Evolutionary conservation across 2,888 invertebrate genomes (phyloP).

Genomic region (Conomelus anceps): DNA sequence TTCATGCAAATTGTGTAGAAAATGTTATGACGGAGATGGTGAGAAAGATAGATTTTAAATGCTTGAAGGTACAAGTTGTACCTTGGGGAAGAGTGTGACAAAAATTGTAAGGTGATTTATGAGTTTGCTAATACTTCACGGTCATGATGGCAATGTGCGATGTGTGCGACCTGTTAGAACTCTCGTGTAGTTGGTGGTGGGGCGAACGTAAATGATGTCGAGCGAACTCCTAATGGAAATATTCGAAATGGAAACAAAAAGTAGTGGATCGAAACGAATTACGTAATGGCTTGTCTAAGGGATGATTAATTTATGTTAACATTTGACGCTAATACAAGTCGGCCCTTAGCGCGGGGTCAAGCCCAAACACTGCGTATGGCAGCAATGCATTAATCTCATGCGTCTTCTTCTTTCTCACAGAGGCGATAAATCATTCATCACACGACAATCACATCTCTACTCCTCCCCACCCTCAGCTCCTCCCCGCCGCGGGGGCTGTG

Average conservation of each 20-base stretch:
- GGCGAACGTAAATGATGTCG: background rate
- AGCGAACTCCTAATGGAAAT: constrained; percentile 1
- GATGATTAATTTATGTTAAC: constrained; percentile 13
- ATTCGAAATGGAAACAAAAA: constrained; percentile 1
- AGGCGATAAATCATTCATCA: background rate
- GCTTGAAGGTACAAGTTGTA: background rate
- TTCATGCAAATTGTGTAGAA: background rate
- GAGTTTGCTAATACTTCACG: background rate
- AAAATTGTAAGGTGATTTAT: background rate
- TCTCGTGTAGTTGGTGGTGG: too few species aligned
- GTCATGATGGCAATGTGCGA: background rate
- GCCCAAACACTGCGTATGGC: background rate
- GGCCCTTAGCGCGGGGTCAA: background rate
- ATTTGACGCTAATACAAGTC: constrained; percentile 10
- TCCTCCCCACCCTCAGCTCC: background rate
- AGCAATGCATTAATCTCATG: background rate
- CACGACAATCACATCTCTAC: background rate
- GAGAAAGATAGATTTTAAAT: background rate
- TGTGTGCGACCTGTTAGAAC: background rate
- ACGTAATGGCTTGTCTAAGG: constrained; percentile 3
- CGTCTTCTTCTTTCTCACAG: background rate
- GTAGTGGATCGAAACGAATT: constrained; percentile 10
- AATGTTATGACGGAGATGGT: background rate
- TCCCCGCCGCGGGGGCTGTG: background rate
- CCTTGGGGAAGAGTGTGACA: background rate